Conservation (phyloP, 1,140 invertebrate genomes). For the Coenobita brevimanus region DNA sequence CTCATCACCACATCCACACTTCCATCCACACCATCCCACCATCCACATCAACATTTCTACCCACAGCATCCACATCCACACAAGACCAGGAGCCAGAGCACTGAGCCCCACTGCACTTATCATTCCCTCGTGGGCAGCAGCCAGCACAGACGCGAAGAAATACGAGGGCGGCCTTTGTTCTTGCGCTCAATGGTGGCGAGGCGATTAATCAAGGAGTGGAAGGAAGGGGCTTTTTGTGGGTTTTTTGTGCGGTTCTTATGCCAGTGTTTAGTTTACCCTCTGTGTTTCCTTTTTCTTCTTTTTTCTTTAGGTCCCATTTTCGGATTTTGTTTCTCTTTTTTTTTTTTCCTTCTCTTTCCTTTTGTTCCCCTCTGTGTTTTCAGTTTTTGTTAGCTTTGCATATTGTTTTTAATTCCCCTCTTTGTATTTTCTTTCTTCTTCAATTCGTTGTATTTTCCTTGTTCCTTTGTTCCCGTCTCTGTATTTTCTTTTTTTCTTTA, state of each 20-base stretch:
- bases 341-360: background rate
- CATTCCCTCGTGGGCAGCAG: constrained; percentile 28
- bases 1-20: no score
- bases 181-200: constrained; percentile 43
- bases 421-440: background rate
- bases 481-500: background rate
- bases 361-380: no score
- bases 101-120: constrained; percentile 34
- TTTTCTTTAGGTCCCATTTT: background rate
- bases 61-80: no score
- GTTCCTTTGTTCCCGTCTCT: background rate
- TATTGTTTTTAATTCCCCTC: background rate
- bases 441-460: background rate
- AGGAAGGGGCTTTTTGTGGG: no score
- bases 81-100: no score
- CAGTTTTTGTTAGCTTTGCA: no score
- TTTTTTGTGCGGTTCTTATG: background rate
- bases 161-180: constrained; percentile 43
- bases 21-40: no score
- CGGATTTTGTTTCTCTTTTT: background rate
- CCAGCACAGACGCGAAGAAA: constrained; percentile 36
- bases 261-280: no score
- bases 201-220: constrained; percentile 45
- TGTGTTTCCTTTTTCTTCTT: background rate
- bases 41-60: no score